Conservation (phyloP, 1,140 invertebrate species). For the Paraescarpia echinospica region DNA sequence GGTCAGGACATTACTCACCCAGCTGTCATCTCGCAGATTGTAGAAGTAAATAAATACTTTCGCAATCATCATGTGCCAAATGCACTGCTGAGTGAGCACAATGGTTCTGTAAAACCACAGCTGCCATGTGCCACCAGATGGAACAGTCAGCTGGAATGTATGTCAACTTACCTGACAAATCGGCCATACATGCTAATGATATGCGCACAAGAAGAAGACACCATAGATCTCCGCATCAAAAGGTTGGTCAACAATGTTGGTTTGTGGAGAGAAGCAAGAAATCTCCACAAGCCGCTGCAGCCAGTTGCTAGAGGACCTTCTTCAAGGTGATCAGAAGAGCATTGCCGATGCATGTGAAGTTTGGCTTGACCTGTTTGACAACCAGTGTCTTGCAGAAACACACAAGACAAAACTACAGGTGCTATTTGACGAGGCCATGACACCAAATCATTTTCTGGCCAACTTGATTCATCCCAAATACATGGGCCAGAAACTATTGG, state of each 20-base stretch:
- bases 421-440: no score
- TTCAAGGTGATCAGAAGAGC: background rate
- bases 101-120: conserved; percentile 12
- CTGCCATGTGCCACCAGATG: conserved; percentile 10
- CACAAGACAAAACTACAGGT: no score
- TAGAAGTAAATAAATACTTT: background rate
- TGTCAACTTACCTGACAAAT: background rate
- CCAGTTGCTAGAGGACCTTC: background rate
- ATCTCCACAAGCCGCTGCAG: background rate
- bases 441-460: no score
- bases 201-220: background rate
- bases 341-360: conserved; percentile 1
- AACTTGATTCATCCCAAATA: no score
- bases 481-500: no score
- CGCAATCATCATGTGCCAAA: background rate
- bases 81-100: no score
- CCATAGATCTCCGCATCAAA: background rate
- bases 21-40: background rate
- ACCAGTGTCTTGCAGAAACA: no score
- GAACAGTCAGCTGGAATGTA: conserved; percentile 10
- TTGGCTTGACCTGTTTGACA: no score
- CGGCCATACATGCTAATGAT: background rate
- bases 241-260: conserved; percentile 6
- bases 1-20: background rate
- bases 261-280: background rate